These are phyloP conservation scores for Callithrix jacchus DNA, from an alignment of 2,113 vertebrate species.

Conservation along the genomic window DNA sequence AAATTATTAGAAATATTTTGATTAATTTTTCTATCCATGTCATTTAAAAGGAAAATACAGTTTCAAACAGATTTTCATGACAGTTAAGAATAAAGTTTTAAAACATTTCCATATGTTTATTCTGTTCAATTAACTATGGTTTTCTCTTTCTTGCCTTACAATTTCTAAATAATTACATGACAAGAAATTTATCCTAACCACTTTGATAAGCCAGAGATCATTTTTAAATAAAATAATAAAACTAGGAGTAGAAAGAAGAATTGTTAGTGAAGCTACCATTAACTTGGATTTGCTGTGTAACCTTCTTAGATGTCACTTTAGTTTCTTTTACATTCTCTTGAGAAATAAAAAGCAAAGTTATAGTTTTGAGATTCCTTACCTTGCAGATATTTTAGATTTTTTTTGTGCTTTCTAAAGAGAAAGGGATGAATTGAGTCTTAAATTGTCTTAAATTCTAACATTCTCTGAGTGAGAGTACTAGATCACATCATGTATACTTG, in stretches of 20 bases:
- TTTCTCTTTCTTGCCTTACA: background rate
- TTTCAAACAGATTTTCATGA: background rate
- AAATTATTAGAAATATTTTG: constrained; percentile 15
- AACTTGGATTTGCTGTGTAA: background rate
- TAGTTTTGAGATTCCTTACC: background rate
- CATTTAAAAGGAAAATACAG: constrained; percentile 26
- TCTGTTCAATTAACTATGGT: background rate
- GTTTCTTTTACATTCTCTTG: background rate
- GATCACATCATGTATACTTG: background rate
- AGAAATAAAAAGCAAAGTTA: background rate
- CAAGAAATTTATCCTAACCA: background rate
- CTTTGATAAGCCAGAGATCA: background rate
- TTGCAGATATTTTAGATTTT: background rate
- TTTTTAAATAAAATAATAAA: background rate
- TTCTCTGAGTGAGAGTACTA: background rate
- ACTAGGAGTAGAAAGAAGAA: background rate
- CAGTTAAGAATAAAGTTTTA: background rate
- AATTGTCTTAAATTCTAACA: background rate
- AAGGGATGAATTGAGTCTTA: background rate
- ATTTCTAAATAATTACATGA: background rate
- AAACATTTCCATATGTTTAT: background rate
- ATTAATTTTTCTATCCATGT: background rate
- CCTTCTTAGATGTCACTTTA: background rate
- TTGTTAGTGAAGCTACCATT: background rate
- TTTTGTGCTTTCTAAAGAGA: background rate